A percentile compares a stretch with the other conserved stretches of the same genome.
Evolutionary conservation across 2,113 vertebrate species (phyloP).

Genomic region (Bubo bubo): DNA sequence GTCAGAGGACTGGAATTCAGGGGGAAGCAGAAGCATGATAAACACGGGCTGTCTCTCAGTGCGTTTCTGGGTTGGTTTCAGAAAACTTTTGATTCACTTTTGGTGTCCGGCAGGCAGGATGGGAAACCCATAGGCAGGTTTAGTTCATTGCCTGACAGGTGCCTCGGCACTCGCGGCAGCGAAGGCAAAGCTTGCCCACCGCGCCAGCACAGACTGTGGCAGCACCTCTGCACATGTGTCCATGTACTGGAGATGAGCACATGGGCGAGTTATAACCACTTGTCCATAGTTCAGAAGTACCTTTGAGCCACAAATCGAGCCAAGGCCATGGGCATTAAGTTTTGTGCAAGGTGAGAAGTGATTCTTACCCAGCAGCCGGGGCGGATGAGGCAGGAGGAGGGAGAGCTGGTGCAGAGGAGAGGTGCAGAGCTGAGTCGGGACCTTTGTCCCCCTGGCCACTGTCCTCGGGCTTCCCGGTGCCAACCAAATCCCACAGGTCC

Average conservation of each 20-base stretch:
- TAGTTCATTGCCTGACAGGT: not conserved
- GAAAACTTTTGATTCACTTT: not conserved
- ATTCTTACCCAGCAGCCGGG: not conserved
- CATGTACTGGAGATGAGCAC: accelerated
- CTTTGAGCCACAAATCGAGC: not conserved
- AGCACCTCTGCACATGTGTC: accelerated
- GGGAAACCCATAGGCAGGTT: accelerated
- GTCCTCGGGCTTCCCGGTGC: not conserved
- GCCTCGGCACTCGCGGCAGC: accelerated
- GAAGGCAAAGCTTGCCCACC: not conserved
- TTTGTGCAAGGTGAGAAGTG: not conserved
- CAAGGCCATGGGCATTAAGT: accelerated
- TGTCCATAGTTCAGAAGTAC: not conserved
- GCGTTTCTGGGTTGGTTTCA: not conserved
- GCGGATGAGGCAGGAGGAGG: accelerated
- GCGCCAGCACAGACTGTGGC: accelerated
- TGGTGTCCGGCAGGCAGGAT: accelerated
- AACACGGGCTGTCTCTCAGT: not conserved
- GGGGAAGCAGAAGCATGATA: not conserved
- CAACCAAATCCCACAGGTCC: not conserved
- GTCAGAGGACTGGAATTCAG: constrained; percentile 3
- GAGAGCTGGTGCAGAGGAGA: not conserved
- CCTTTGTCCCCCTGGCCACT: not conserved
- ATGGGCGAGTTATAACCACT: accelerated
- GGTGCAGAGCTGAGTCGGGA: accelerated